Evolutionary conservation across 2,888 invertebrate genomes (phyloP), one percentile per base, ranked within the genome.

Genomic region (Nematopogon swammerdamellus): DNA sequence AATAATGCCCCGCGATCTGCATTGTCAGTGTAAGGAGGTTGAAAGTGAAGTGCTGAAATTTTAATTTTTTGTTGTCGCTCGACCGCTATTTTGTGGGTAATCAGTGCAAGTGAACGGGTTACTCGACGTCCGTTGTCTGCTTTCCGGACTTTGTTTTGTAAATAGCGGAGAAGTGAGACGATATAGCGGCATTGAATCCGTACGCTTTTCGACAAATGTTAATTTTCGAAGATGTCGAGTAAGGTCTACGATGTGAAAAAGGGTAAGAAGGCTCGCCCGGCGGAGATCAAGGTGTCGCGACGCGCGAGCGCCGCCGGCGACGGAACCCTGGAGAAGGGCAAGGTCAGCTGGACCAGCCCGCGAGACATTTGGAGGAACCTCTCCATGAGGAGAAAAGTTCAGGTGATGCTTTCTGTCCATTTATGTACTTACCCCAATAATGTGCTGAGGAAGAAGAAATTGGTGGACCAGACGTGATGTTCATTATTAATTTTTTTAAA

Each of bases 311-410:
- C 68, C 58, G 79, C 77, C 50, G 70, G 68, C 54, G 77, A 77
- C 58, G 65, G 64, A 59, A 67, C 58, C 48, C 56, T 62, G 57
- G 77, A 77, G 63, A 79, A 74, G 65, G 55, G 69, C 54, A 79
- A 77, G 65, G 67, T 68, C 56, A 77, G 73, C 57, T 79, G 79
- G 79, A 72, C 69, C 18, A 77, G 76, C 63, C 79, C 79, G 44
- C 67, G 79, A 45, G 79, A 79, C 54, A 73, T 79, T 61, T 79
- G 79, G 79, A 68, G 79, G 57, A 79, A 79, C 56, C 67, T 79
- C 54, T 79, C 79, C 36, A 58, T 79, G 55, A 68, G 79, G 52
- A 70, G 76, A 58, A 79, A 77, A 60, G 71, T 70, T 10, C 77
- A 79, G 79, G 79, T 79, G 63, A 68, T 18, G 8, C n/a, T 36